Evolutionary conservation across 2,888 invertebrate species (phyloP).

Genomic region (Romanomermis culicivorax): DNA sequence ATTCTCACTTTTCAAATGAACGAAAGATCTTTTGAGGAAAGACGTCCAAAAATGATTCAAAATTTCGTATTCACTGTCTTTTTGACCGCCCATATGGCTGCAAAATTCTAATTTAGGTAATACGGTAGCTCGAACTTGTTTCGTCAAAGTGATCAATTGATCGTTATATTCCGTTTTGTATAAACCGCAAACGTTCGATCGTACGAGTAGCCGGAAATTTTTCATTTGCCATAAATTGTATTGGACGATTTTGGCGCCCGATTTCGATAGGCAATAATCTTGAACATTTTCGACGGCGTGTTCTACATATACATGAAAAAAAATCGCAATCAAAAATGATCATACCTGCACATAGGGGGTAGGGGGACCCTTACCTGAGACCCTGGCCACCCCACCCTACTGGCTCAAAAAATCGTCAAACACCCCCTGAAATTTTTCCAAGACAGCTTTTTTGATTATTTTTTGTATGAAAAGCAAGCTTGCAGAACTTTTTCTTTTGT

Average conservation of each 20-base stretch:
- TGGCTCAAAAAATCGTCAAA: too few relatives aligned
- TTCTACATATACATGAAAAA: too few relatives aligned
- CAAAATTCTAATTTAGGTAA: neutral
- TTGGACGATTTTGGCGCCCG: neutral
- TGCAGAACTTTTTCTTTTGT: too few relatives aligned
- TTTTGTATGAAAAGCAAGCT: too few relatives aligned
- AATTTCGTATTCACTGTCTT: neutral
- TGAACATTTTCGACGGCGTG: neutral
- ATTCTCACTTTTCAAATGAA: neutral
- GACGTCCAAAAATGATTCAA: neutral
- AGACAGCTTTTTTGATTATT: too few relatives aligned
- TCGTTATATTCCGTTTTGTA: neutral
- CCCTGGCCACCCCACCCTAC: too few relatives aligned
- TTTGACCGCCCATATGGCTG: neutral
- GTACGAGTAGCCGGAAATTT: neutral
- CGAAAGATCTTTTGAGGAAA: neutral
- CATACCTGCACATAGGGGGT: too few relatives aligned
- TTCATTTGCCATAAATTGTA: neutral
- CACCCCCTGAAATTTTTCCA: too few relatives aligned
- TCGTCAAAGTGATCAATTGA: neutral
- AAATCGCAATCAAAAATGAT: too few relatives aligned
- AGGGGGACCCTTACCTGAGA: too few relatives aligned
- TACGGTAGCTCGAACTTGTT: neutral
- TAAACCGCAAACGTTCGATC: neutral
- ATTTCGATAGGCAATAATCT: neutral